These are phyloP conservation scores for Distichodus sexfasciatus DNA, from an alignment of 2,797 vertebrate species.

Conservation along the genomic window DNA sequence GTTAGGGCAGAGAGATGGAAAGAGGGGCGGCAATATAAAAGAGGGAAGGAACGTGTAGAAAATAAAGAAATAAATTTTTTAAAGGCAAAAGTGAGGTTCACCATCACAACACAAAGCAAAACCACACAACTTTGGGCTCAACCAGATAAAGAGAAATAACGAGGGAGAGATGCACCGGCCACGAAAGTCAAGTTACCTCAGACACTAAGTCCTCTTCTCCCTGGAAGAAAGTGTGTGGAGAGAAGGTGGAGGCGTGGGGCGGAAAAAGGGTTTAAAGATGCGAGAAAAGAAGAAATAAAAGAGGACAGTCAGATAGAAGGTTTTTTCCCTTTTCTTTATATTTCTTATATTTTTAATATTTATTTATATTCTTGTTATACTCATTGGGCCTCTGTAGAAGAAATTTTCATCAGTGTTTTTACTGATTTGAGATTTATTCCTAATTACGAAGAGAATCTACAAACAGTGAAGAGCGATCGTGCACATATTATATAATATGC, in stretches of 20 bases:
- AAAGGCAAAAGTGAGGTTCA: constrained; percentile 3
- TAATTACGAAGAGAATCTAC: too few species aligned
- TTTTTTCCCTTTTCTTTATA: too few species aligned
- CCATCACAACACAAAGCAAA: constrained; percentile 49
- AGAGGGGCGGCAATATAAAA: constrained; percentile 15
- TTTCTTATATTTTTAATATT: background rate
- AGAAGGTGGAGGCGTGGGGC: constrained; percentile 60
- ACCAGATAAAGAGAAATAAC: background rate
- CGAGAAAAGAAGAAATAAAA: background rate
- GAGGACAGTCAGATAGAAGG: background rate
- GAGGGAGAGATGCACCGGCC: constrained; percentile 26
- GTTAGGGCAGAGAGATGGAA: constrained; percentile 1
- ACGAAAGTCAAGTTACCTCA: constrained; percentile 68
- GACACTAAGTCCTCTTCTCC: constrained; percentile 71
- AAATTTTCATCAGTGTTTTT: too few species aligned
- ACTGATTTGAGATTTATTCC: too few species aligned
- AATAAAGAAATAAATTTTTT: constrained; percentile 34
- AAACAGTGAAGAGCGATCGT: too few species aligned
- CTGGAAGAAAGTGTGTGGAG: constrained; percentile 64
- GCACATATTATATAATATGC: too few species aligned
- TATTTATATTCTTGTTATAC: too few species aligned
- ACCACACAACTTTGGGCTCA: constrained; percentile 48
- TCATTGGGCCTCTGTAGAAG: too few species aligned
- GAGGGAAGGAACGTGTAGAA: constrained; percentile 24
- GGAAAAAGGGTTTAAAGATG: constrained; percentile 30